Percentiles rank a stretch among this genome's conserved stretches.
Evolutionary conservation across 2,888 invertebrate genomes (phyloP).

Genomic region (Enchytraeus crypticus): DNA sequence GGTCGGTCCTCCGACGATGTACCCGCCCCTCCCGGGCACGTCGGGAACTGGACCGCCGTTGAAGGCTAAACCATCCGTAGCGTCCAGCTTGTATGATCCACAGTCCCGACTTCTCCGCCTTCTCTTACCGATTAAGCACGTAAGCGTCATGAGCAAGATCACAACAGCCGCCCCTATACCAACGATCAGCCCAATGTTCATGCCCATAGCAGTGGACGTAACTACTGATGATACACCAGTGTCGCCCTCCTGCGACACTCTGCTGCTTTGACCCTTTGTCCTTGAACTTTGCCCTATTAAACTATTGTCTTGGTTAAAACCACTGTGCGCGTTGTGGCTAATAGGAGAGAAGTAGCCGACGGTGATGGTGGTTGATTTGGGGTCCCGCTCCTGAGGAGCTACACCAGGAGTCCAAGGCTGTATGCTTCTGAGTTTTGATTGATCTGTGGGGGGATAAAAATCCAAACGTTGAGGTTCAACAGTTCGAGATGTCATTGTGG

Average conservation of each 20-base stretch:
- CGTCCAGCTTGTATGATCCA: slow-evolving; percentile 15
- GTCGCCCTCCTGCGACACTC: no score
- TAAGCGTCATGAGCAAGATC: slow-evolving; percentile 1
- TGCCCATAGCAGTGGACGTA: background rate
- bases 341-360: no score
- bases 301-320: background rate
- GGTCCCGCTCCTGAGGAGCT: no score
- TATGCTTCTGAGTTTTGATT: no score
- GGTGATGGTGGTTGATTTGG: no score
- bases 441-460: no score
- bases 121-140: slow-evolving; percentile 8
- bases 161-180: slow-evolving; percentile 3
- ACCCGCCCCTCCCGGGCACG: background rate
- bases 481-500: no score
- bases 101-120: slow-evolving; percentile 6
- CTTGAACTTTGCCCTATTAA: background rate
- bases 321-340: no score
- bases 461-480: no score
- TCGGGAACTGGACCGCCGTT: background rate
- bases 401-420: no score
- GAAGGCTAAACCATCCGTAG: background rate
- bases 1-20: background rate
- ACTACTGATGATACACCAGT: no score
- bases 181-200: slow-evolving; percentile 3
- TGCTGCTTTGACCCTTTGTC: background rate